Base-by-base conservation (phyloP, 2,113 vertebrate genomes). In the Ranitomeya imitator region DNA sequence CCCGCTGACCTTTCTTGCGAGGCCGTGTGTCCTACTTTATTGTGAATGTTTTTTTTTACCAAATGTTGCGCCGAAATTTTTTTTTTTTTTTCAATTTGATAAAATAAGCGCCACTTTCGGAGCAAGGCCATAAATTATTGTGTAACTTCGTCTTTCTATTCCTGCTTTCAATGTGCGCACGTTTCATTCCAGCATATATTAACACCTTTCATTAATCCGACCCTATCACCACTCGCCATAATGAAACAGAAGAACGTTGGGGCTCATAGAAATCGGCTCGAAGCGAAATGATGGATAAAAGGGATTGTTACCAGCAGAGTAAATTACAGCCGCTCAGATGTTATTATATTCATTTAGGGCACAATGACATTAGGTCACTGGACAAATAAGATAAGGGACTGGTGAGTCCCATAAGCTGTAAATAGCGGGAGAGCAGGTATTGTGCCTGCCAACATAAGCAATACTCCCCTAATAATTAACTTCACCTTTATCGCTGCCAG, bases 391-490 rank as follows among this genome's bases (percentile, higher is more conserved):
- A 90, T 92, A 93, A 91, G 76, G 14, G 87, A 71, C 83, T 74
- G 88, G 89, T 90, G 88, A 91, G 26, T 89, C 67, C 45, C 59
- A 83, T 89, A 78, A 90, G 90, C 61, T 90, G 67, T 83, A 92
- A 90, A 91, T 79, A 78, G 73, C 15, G 57, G 59, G 7, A 86
- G 31, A 31, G 85, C 74, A 12, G 76, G 61, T 55, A 90, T 91
- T 79, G 90, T 59, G 8, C 87, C n/a, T 93, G 88, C 90, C 90
- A 92, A 91, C 86, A 91, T 87, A 93, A 93, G 93, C 45, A 92
- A 84, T 69, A 76, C 73, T 59, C 69, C 55, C 45, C 57, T 21
- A 86, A 3, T 63, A 90, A 86, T 91, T 88, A 93, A 90, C 91
- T 93, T 92, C 90, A 26, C 90, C 83, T 74, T 84, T 60, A 76